Evolutionary conservation across 2,888 invertebrate species (phyloP).

Genomic region (Reticulitermes lucifugus): DNA sequence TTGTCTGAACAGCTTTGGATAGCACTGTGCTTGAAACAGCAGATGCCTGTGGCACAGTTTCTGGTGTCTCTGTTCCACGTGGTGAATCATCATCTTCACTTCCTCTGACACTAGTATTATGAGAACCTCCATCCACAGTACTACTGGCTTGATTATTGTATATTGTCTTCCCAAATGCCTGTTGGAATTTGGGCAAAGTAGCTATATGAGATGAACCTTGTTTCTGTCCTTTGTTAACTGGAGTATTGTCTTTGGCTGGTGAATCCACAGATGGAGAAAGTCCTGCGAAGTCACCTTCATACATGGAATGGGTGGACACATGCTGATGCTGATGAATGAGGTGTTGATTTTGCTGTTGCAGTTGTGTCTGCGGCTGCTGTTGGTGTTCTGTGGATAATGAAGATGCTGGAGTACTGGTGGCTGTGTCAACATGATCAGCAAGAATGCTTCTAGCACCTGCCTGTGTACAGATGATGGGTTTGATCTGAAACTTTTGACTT

Average conservation of each 20-base stretch:
- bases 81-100: constrained; percentile 15
- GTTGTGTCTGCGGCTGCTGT: constrained; percentile 10
- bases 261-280: neutral
- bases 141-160: constrained; percentile 58
- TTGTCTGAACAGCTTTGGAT: constrained; percentile 63
- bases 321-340: neutral
- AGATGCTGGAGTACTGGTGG: neutral
- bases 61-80: neutral
- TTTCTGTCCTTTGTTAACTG: constrained; percentile 23
- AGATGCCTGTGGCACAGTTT: neutral
- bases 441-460: constrained; percentile 3
- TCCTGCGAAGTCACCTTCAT: constrained; percentile 25
- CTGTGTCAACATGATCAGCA: constrained; percentile 23
- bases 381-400: neutral
- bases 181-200: constrained; percentile 80
- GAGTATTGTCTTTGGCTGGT: neutral
- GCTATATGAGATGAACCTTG: constrained; percentile 56
- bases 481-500: constrained; percentile 36
- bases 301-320: constrained; percentile 1
- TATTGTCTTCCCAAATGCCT: constrained; percentile 81
- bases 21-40: constrained; percentile 57
- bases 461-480: constrained; percentile 36
- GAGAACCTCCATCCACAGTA: constrained; percentile 26
- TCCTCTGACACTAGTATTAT: neutral
- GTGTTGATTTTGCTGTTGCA: neutral